A percentile compares a stretch with the other conserved stretches of the same genome.
Conservation (phyloP, 2,797 vertebrate species). For the Halcyon smyrnensis region DNA sequence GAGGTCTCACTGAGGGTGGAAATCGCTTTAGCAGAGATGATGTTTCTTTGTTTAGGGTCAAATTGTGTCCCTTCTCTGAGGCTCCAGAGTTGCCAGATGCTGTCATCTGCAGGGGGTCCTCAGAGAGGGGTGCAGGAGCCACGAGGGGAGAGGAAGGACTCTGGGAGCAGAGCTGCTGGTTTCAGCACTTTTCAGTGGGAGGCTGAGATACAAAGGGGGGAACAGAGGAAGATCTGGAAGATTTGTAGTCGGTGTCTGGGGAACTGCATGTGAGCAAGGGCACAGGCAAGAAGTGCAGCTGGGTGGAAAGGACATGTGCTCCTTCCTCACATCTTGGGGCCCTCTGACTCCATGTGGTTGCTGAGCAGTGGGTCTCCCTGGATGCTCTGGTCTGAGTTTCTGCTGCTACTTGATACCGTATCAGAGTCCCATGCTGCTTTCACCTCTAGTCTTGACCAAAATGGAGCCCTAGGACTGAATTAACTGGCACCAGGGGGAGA, state of each 20-base stretch:
- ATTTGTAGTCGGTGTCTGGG: not conserved
- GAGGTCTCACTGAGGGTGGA: conserved; percentile 70
- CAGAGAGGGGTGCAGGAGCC: not conserved
- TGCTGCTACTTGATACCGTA: not conserved
- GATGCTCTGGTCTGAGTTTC: not conserved
- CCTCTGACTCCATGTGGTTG: not conserved
- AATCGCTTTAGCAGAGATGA: conserved; percentile 65
- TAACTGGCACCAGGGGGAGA: not conserved
- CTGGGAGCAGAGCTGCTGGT: not conserved
- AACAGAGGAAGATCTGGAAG: not conserved
- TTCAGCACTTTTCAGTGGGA: not conserved
- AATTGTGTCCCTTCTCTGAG: conserved; percentile 29
- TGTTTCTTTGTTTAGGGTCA: conserved; percentile 71
- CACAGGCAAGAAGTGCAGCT: not conserved
- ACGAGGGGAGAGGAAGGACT: not conserved
- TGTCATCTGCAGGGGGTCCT: conserved; percentile 42
- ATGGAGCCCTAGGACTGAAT: conserved; percentile 11
- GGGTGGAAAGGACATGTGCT: not conserved
- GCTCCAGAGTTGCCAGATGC: conserved; percentile 57
- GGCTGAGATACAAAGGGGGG: not conserved
- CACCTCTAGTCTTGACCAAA: conserved; percentile 4
- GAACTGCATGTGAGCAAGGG: not conserved
- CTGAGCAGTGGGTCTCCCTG: not conserved
- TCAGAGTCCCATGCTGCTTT: not conserved
- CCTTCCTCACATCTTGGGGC: not conserved